Conservation (phyloP, 2,797 vertebrate species). For the Trematomus bernacchii region DNA sequence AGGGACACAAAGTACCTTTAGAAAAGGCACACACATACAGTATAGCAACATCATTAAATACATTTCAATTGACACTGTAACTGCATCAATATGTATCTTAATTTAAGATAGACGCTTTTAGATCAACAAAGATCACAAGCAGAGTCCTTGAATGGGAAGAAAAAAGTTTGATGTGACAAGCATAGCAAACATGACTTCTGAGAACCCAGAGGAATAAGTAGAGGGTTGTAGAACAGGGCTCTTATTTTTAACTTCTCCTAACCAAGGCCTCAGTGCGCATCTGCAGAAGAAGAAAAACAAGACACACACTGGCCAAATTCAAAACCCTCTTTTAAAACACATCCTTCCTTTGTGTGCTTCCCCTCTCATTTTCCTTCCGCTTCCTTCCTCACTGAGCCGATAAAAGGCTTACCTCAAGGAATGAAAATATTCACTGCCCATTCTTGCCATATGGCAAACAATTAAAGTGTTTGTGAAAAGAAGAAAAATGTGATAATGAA, state of each 20-base stretch:
- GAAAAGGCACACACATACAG: slow-evolving; percentile 8
- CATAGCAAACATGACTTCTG: slow-evolving; percentile 49
- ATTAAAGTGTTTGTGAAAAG: background rate
- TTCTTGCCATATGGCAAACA: slow-evolving; percentile 19
- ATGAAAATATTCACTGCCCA: slow-evolving; percentile 22
- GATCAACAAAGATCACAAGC: slow-evolving; percentile 12
- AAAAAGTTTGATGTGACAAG: slow-evolving; percentile 39
- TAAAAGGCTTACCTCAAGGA: slow-evolving; percentile 56
- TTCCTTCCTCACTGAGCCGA: slow-evolving; percentile 66
- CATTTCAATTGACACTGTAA: background rate
- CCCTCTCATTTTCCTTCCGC: slow-evolving; percentile 57
- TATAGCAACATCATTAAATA: background rate
- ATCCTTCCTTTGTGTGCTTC: slow-evolving; percentile 73
- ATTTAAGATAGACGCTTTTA: slow-evolving; percentile 11
- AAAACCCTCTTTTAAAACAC: slow-evolving; percentile 64
- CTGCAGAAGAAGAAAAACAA: slow-evolving; percentile 63
- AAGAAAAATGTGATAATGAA: background rate
- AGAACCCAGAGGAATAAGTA: slow-evolving; percentile 68
- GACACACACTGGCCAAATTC: slow-evolving; percentile 52
- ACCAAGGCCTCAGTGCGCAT: slow-evolving; percentile 65
- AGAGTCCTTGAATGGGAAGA: background rate
- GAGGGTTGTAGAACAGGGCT: slow-evolving; percentile 68
- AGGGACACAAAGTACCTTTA: slow-evolving; percentile 10
- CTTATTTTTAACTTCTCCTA: slow-evolving; percentile 76
- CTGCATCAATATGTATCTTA: background rate